Evolutionary conservation across 2,888 invertebrate species (phyloP).

Genomic region (Hydroisotoma schaefferi): DNA sequence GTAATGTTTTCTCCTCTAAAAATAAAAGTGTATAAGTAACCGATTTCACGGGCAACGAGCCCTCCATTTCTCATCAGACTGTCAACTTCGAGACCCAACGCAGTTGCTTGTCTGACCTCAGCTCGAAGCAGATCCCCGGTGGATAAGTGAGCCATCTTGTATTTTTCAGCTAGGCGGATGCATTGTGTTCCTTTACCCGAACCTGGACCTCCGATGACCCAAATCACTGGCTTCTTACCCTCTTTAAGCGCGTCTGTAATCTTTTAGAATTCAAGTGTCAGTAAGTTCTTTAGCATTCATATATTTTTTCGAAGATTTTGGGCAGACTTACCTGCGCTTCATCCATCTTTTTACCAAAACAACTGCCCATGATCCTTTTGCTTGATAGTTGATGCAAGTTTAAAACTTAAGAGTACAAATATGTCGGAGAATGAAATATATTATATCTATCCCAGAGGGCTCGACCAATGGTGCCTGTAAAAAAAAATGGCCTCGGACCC

Average conservation of each 20-base stretch:
- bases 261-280: not conserved
- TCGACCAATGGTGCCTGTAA: no score
- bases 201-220: slow-evolving; percentile 84
- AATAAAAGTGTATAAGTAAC: slow-evolving; percentile 54
- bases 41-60: slow-evolving; percentile 83
- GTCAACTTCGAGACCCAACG: slow-evolving; percentile 74
- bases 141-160: slow-evolving; percentile 89
- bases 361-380: no score
- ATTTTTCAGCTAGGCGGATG: slow-evolving; percentile 83
- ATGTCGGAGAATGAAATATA: no score
- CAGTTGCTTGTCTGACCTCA: slow-evolving; percentile 83
- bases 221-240: slow-evolving; percentile 72
- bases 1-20: not conserved
- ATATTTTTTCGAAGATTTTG: no score
- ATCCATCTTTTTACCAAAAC: not conserved
- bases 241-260: slow-evolving; percentile 51
- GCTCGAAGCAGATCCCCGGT: slow-evolving; percentile 88
- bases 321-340: no score
- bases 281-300: not conserved
- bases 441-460: no score
- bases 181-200: slow-evolving; percentile 91
- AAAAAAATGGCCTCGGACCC: no score
- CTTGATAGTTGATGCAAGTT: no score
- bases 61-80: slow-evolving; percentile 83
- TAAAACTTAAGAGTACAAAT: no score